phyloP scores from a whole-genome alignment of 2,113 vertebrate genomes.

The Myxocyprinus asiaticus region DNA sequence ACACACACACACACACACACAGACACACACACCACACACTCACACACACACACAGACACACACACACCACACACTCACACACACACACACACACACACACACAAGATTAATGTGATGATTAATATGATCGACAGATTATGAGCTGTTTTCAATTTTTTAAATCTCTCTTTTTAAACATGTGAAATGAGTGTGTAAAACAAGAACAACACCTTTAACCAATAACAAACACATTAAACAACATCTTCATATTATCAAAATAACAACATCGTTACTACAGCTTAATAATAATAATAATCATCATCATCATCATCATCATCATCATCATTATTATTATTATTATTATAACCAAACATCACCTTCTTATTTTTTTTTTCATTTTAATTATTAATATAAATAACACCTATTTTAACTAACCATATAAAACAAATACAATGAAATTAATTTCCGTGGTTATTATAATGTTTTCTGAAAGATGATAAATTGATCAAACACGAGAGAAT shows the following conservation, averaged over 20 bases:
- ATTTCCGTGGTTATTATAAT: not conserved
- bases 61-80: too few relatives aligned
- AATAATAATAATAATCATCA: not conserved
- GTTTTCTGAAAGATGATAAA: too few relatives aligned
- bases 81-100: too few relatives aligned
- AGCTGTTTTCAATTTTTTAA: slow-evolving; percentile 22
- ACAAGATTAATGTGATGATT: slow-evolving; percentile 20
- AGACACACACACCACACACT: too few relatives aligned
- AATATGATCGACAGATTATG: slow-evolving; percentile 34
- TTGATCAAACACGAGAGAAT: too few relatives aligned
- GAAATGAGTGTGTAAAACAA: not conserved
- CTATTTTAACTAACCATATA: not conserved
- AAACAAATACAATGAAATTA: not conserved
- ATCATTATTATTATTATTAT: not conserved
- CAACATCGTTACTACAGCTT: not conserved
- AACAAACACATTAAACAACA: not conserved
- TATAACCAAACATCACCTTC: not conserved
- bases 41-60: too few relatives aligned
- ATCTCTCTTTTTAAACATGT: not conserved
- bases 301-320: not conserved
- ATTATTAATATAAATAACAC: not conserved
- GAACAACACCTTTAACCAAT: not conserved
- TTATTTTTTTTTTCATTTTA: not conserved
- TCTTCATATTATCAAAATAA: not conserved
- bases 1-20: too few relatives aligned